Evolutionary conservation across 1,140 invertebrate species (phyloP).

Genomic region (Drosophila auraria): DNA sequence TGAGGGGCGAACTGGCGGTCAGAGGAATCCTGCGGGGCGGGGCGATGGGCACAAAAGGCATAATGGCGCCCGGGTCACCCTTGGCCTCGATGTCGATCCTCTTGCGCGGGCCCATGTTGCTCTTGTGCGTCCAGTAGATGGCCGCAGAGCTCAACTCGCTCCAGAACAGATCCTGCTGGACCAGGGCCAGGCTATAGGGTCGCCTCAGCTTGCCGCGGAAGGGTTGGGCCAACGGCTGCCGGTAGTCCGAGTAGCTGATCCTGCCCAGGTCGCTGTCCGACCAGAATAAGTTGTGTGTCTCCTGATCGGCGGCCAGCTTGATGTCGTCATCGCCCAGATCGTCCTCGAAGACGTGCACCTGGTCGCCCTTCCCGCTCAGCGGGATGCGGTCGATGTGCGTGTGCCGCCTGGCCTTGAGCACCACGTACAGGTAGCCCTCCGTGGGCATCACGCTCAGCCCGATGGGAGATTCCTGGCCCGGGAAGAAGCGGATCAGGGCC

Average conservation of each 20-base stretch:
- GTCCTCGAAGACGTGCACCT: slow-evolving; percentile 86
- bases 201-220: slow-evolving; percentile 80
- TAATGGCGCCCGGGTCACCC: slow-evolving; percentile 11
- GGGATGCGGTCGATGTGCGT: slow-evolving; percentile 87
- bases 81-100: slow-evolving; percentile 61
- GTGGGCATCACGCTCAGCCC: slow-evolving; percentile 88
- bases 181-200: slow-evolving; percentile 86
- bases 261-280: slow-evolving; percentile 71
- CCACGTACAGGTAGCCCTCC: slow-evolving; percentile 90
- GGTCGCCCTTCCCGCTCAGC: slow-evolving; percentile 86
- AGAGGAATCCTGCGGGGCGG: slow-evolving; percentile 56
- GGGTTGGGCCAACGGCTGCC: slow-evolving; percentile 63
- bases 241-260: slow-evolving; percentile 75
- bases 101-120: slow-evolving; percentile 75
- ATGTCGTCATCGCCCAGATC: slow-evolving; percentile 82
- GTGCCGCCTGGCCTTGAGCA: slow-evolving; percentile 85
- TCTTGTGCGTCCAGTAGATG: slow-evolving; percentile 88
- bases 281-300: slow-evolving; percentile 68
- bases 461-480: slow-evolving; percentile 86
- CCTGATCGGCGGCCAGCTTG: slow-evolving; percentile 52
- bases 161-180: slow-evolving; percentile 88
- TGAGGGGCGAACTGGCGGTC: slow-evolving; percentile 40
- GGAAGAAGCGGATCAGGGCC: slow-evolving; percentile 86
- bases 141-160: slow-evolving; percentile 85
- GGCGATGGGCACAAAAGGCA: neutral